Conservation (phyloP, 2,113 vertebrate genomes). For the Egretta garzetta region DNA sequence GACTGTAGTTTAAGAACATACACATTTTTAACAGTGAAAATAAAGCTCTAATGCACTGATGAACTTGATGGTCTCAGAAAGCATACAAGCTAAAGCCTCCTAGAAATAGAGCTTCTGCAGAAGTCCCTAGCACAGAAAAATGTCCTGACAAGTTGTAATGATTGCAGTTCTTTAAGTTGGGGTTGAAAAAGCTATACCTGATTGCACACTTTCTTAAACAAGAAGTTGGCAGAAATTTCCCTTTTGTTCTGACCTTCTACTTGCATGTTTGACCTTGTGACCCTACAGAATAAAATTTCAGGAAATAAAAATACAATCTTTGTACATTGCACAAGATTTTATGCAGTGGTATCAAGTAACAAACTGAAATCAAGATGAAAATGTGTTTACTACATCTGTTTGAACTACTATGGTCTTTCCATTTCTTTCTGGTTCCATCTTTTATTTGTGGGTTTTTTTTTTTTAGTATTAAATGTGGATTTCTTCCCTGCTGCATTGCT, state of each 20-base stretch:
- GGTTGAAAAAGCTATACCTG: accelerated
- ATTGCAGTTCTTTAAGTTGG: not conserved
- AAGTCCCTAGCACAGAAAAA: not conserved
- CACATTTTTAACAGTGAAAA: not conserved
- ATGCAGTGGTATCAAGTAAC: not conserved
- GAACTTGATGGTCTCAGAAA: not conserved
- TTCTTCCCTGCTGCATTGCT: not conserved
- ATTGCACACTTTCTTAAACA: not conserved
- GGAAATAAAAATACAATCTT: not conserved
- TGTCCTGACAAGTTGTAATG: not conserved
- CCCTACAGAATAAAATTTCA: not conserved
- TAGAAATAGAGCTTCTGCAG: not conserved
- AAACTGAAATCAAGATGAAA: not conserved
- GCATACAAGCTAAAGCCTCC: not conserved
- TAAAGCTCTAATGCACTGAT: not conserved
- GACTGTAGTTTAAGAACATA: not conserved
- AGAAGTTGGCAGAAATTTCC: not conserved
- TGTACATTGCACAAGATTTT: not conserved
- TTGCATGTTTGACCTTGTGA: not conserved
- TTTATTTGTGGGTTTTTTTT: not conserved
- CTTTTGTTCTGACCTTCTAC: not conserved
- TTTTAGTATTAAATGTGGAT: not conserved
- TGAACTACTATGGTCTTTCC: not conserved
- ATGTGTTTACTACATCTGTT: not conserved
- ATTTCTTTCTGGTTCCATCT: not conserved